A percentile compares a stretch with the other conserved stretches of the same genome.
These are phyloP conservation scores for Oscheius sp. DNA, from an alignment of 2,888 invertebrate species.

Conservation along the genomic window DNA sequence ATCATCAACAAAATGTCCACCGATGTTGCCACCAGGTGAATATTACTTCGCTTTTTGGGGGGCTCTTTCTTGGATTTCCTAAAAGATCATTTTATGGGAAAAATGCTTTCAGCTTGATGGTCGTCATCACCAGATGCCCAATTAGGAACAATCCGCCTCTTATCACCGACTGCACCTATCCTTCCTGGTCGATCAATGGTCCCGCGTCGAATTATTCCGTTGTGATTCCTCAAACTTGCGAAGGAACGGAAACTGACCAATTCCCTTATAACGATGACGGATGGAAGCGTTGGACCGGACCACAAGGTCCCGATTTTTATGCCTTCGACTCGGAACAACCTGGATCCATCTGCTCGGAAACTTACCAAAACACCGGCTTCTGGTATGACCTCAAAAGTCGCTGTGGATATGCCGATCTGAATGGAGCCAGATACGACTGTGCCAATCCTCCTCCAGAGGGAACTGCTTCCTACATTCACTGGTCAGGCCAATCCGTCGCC, in stretches of 20 bases:
- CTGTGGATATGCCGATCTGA: conserved; percentile 58
- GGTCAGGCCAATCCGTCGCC: not conserved
- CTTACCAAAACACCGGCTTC: conserved; percentile 57
- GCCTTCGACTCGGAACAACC: conserved; percentile 39
- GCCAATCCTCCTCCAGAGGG: not conserved
- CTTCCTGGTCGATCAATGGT: conserved; percentile 42
- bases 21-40: conserved; percentile 34
- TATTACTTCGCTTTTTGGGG: not conserved
- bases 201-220: conserved; percentile 45
- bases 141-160: conserved; percentile 34
- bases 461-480: not conserved
- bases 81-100: not conserved
- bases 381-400: conserved; percentile 45
- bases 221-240: conserved; percentile 47
- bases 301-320: conserved; percentile 49
- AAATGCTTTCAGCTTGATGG: conserved; percentile 36
- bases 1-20: conserved; percentile 47
- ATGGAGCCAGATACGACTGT: conserved; percentile 36
- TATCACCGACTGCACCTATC: conserved; percentile 51
- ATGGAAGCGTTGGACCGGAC: conserved; percentile 55
- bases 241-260: conserved; percentile 51
- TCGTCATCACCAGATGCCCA: conserved; percentile 45
- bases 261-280: conserved; percentile 39
- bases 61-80: too few species aligned
- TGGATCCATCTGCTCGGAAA: conserved; percentile 36